Evolutionary conservation across 2,888 invertebrate genomes (phyloP), one percentile per base, ranked within the genome.

Genomic region (Myathropa florea): DNA sequence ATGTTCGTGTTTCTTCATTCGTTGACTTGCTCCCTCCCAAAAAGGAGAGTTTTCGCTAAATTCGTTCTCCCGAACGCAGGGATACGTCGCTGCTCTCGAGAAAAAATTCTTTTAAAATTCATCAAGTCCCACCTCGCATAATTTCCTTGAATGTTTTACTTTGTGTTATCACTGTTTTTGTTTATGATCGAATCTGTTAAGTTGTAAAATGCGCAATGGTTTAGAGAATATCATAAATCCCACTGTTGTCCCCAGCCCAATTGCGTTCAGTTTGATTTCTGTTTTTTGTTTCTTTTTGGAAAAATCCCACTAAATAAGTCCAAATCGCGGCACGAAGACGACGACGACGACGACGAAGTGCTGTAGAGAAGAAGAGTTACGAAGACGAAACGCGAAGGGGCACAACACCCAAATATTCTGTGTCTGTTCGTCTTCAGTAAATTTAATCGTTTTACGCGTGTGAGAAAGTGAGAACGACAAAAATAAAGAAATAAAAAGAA

Each of bases 41-140:
- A 85, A 85, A 81, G 81, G 77, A 81, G 81, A 81, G 77, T 85
- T 81, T 85, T 81, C 57, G 81, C 72, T 65, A 68, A 78, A 85
- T 64, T 81, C 77, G 77, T 55, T 59, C 68, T 78, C 59, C 81
- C 67, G 77, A 46, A 30, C 63, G 68, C 39, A 78, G 67, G 68
- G 77, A 70, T 78, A 85, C 85, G 77, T 60, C 85, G 81, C 72
- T 68, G 72, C 68, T 81, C 77, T 76, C 55, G 18, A 39, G 10
- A 23, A 59, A 63, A 73, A 71, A 55, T 39, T 53, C 53, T 33
- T 14, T n/a, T 33, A 21, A 71, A 72, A 39, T 60, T 39, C 23
- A 33, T 46, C 18, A 28, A 36, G 57, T 70, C 67, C 26, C 59
- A 28, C 1, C 30, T 57, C 24, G 57, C 9, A 63, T 6, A 53